Evolutionary conservation across 2,888 invertebrate species (phyloP), one percentile per base, ranked within the genome.

Genomic region (Cheilosia variabilis): DNA sequence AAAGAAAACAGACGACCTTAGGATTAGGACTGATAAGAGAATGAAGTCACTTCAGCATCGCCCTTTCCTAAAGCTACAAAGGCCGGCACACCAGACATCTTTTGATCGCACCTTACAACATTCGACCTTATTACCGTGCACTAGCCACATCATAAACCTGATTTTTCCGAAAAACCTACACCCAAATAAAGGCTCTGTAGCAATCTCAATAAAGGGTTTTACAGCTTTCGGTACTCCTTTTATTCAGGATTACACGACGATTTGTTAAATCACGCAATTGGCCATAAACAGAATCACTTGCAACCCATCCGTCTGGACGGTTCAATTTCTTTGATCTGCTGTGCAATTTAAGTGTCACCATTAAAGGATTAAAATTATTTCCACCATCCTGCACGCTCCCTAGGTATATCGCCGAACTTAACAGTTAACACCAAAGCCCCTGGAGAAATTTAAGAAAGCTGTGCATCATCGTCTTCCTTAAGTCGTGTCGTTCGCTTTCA

Each of bases 361-460:
- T 68, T 50, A 83, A 83, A 78, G 66, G 66, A 78, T 78, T 83
- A 63, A 78, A 83, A 78, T 78, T 83, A 83, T 73, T 69, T 73
- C 57, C 69, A 41, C 69, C 69, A 47, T 24, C 37, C 60, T 10
- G 31, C 24, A 9, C 17, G 47, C 0, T 7, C 9, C 15, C n/a
- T 6, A 10, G n/a, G 17, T 4, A 19, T 9, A 9, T 24, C 37
- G 9, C 43, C 17, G 68, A 24, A 45, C 27, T 75, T 41, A 37
- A 60, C 60, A 45, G 19, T 75, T 41, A 37, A 60, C 60, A 45
- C 60, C 17, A 10, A 24, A 47, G 63, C 47, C 78, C 78, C 69
- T 15, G 47, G 78, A 71, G 78, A 78, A 69, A 78, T 78, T 69
- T 78, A 78, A 78, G 78, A 69, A 78, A 78, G 31, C 63, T 52